These are phyloP conservation scores for Diachrysia chrysitis DNA, from an alignment of 2,888 invertebrate genomes.

Conservation along the genomic window DNA sequence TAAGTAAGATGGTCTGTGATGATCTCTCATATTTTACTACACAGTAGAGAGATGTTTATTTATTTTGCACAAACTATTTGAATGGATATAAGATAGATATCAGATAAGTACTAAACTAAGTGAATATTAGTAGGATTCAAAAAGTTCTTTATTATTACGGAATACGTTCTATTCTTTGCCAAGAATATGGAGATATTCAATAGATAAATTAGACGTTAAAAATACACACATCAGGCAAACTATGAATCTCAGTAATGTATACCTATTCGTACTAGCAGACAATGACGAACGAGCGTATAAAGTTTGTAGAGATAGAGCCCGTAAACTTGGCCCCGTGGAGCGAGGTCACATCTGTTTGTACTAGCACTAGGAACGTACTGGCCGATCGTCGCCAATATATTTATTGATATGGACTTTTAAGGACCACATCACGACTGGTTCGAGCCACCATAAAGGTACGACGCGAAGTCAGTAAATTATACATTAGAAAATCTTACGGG, in stretches of 20 bases:
- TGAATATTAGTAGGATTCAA: conserved; percentile 9
- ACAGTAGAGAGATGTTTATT: neutral
- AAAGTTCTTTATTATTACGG: conserved; percentile 30
- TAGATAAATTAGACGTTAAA: conserved; percentile 31
- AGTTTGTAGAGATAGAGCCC: conserved; percentile 42
- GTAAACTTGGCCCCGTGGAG: conserved; percentile 44
- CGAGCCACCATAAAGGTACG: conserved; percentile 47
- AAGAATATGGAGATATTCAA: no score
- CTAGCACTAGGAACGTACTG: conserved; percentile 34
- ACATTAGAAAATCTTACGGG: conserved; percentile 42
- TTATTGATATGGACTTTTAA: conserved; percentile 64
- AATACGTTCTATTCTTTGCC: conserved; percentile 30
- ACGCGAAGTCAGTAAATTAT: conserved; percentile 50
- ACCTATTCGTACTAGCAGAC: conserved; percentile 34
- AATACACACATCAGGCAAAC: conserved; percentile 37
- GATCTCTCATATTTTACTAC: neutral
- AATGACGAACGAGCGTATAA: conserved; percentile 49
- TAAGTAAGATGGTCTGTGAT: neutral
- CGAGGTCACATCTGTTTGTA: conserved; percentile 46
- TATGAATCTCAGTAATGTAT: conserved; percentile 42
- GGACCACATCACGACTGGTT: conserved; percentile 53
- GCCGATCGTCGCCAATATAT: conserved; percentile 57
- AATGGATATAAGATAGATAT: no score
- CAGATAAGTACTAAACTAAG: conserved; percentile 10
- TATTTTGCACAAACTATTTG: neutral